Percentiles rank a stretch among this genome's conserved stretches.
Evolutionary conservation across 1,140 invertebrate genomes (phyloP).

Genomic region (Heterodera schachtii): DNA sequence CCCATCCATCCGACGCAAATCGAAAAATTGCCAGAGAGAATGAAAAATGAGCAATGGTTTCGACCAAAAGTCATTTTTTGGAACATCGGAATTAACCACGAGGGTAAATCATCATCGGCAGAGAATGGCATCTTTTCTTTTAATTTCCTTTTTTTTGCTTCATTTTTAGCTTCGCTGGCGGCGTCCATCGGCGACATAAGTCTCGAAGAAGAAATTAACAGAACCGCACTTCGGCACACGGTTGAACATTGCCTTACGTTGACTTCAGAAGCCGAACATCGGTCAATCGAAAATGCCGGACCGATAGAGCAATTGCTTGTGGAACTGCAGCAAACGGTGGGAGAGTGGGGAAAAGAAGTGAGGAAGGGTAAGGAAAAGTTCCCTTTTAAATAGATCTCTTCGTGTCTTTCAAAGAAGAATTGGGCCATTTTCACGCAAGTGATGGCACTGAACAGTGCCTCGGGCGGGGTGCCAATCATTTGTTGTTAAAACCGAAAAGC

Average conservation of each 20-base stretch:
- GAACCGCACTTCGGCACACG: constrained; percentile 37
- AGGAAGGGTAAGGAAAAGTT: background rate
- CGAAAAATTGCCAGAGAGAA: constrained; percentile 38
- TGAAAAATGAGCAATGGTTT: constrained; percentile 48
- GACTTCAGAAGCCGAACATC: background rate
- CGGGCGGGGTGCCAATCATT: constrained; percentile 49
- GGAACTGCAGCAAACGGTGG: constrained; percentile 47
- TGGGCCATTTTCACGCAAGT: constrained; percentile 53
- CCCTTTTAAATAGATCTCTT: constrained; percentile 33
- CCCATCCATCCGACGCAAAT: constrained; percentile 51
- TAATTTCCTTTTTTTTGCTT: background rate
- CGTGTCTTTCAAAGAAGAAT: constrained; percentile 60
- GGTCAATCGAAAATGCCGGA: constrained; percentile 11
- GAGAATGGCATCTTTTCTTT: background rate
- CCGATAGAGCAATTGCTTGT: constrained; percentile 33
- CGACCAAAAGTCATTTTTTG: constrained; percentile 49
- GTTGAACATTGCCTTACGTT: constrained; percentile 15
- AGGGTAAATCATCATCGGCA: constrained; percentile 32
- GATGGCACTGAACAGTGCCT: constrained; percentile 47
- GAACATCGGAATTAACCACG: constrained; percentile 60
- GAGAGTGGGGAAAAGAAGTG: background rate
- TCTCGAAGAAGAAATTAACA: constrained; percentile 54
- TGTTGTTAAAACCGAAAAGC: too few relatives aligned
- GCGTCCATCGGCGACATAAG: constrained; percentile 52
- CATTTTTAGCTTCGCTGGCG: constrained; percentile 36